Conservation (phyloP, 2,113 vertebrate genomes). For the Ivindomyrus marchei region DNA sequence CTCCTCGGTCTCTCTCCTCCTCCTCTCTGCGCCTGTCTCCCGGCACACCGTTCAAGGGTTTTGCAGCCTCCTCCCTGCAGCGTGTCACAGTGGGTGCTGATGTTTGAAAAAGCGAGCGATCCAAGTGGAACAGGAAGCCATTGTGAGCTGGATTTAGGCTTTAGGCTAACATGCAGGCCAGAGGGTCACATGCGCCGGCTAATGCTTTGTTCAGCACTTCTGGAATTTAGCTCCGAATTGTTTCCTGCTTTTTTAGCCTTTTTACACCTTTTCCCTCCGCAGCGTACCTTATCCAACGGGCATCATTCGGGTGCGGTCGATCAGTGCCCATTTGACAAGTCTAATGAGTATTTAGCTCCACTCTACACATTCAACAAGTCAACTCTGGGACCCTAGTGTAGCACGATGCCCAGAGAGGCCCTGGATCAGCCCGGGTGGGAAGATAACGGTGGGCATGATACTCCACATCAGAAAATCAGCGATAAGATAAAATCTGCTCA, state of each 20-base stretch:
- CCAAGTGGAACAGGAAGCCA: constrained; percentile 74
- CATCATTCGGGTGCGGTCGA: constrained; percentile 40
- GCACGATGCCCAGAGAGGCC: constrained; percentile 32
- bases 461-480: background rate
- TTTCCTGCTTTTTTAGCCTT: background rate
- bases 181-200: constrained; percentile 70
- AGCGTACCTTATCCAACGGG: constrained; percentile 44
- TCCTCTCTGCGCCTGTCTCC: constrained; percentile 8
- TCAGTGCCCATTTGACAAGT: constrained; percentile 53
- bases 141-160: constrained; percentile 72
- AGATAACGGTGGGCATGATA: background rate
- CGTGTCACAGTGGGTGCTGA: constrained; percentile 53
- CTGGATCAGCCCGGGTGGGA: constrained; percentile 30
- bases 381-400: constrained; percentile 39
- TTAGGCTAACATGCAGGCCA: constrained; percentile 53
- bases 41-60: constrained; percentile 25
- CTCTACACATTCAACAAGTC: constrained; percentile 65
- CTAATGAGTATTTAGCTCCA: constrained; percentile 61
- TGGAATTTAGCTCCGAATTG: constrained; percentile 45
- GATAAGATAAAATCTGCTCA: background rate
- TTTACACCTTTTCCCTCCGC: constrained; percentile 25
- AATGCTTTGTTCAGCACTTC: constrained; percentile 67
- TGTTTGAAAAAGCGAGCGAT: constrained; percentile 59
- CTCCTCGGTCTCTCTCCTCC: constrained; percentile 30
- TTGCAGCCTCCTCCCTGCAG: constrained; percentile 51